Evolutionary conservation across 92 coral and sea anemone species (phyloP), one percentile per base, ranked within the genome.

Genomic region (Montipora capitata): DNA sequence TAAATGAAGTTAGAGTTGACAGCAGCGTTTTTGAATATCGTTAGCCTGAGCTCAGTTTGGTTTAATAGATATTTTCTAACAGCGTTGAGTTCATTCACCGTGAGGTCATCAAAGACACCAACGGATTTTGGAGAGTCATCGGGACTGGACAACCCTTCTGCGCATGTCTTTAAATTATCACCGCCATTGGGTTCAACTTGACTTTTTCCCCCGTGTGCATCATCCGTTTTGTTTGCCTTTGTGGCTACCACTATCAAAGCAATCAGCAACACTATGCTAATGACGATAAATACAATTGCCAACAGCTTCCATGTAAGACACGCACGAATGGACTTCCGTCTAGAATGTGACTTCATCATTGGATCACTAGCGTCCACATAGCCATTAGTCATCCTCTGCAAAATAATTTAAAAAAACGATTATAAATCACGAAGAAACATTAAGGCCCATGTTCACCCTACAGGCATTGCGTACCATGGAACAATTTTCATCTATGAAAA

Each of bases 71-170:
- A 94, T 59, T 94, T 79, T 41, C 94, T 69, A 3, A 94, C 96
- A 20, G 79, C 89, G 2, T 51, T 62, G 66, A 94, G 78, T 35
- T 94, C 96, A 0, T 69, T 69, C 15, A 66, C 49, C 0, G 91
- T 72, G 63, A 94, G 80, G 79, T 94, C 96, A 20, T 94, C 94
- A 78, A 91, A 91, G 16, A 91, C 71, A 18, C 89, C 94, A 6
- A 79, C 38, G 3, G 94, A 91, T 10, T 81, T 91, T 9, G 86
- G 81, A 35, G 84, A 43, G 2, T 43, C 44, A 16, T 17, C 40
- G 8, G 70, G 67, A 10, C 45, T 42, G 17, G 35, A 58, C 87
- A 82, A 16, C 41, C 87, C 87, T 16, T 71, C 58, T 42, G 59
- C 79, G n/a, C 87, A 82, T 15, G 56, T 38, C 16, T 70, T 68